Evolutionary conservation across 2,113 vertebrate genomes (phyloP).

Genomic region (Oostethus manadensis): DNA sequence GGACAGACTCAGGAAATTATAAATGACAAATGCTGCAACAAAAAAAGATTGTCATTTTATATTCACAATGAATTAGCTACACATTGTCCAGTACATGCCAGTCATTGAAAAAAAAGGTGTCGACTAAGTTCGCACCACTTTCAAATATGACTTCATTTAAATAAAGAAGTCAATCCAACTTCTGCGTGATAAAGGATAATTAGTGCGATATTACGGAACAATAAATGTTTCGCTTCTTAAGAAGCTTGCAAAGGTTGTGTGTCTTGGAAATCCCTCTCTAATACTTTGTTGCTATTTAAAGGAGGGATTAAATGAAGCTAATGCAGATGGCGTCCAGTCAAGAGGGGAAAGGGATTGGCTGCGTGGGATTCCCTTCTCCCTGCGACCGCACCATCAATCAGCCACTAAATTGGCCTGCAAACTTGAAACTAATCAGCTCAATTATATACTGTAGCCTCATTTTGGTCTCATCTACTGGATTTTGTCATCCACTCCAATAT

Average conservation of each 20-base stretch:
- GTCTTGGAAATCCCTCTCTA: conserved; percentile 64
- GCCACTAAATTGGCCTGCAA: conserved; percentile 50
- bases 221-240: conserved; percentile 56
- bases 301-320: conserved; percentile 66
- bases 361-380: conserved; percentile 30
- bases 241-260: conserved; percentile 53
- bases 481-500: conserved; percentile 43
- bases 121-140: conserved; percentile 15
- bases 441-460: conserved; percentile 46
- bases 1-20: conserved; percentile 94
- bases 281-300: conserved; percentile 71
- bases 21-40: conserved; percentile 90
- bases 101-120: conserved; percentile 4
- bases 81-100: not conserved
- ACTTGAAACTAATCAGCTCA: conserved; percentile 52
- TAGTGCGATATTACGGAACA: conserved; percentile 55
- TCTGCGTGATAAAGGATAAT: conserved; percentile 48
- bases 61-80: not conserved
- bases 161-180: conserved; percentile 33
- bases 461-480: conserved; percentile 34
- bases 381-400: conserved; percentile 48
- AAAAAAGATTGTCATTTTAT: conserved; percentile 9
- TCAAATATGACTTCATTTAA: conserved; percentile 31
- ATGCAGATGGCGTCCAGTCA: conserved; percentile 61
- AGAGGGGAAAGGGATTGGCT: conserved; percentile 47